Percentiles rank a stretch among this genome's conserved stretches.
Evolutionary conservation across 2,888 invertebrate genomes (phyloP).

Genomic region (Caenorhabditis imperialis): DNA sequence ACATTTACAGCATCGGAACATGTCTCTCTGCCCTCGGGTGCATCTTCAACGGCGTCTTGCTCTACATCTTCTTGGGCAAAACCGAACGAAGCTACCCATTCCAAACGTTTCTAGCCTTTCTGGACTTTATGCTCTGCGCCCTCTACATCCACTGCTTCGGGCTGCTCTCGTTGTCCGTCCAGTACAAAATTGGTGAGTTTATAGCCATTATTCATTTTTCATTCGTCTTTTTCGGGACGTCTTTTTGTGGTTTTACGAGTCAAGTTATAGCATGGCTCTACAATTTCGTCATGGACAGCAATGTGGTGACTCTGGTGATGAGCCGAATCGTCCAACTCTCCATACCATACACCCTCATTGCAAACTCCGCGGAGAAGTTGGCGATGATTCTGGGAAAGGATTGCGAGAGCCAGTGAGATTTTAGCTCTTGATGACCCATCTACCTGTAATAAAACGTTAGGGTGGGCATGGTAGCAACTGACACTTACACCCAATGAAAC

Average conservation of each 20-base stretch:
- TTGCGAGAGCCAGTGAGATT: slow-evolving; percentile 44
- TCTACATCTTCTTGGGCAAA: slow-evolving; percentile 60
- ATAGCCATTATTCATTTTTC: slow-evolving; percentile 8
- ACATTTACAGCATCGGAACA: slow-evolving; percentile 60
- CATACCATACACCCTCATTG: slow-evolving; percentile 70
- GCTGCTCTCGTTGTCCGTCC: slow-evolving; percentile 48
- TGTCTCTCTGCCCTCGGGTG: slow-evolving; percentile 62
- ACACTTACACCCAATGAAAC: slow-evolving; percentile 35
- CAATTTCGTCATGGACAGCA: slow-evolving; percentile 55
- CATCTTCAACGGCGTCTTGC: slow-evolving; percentile 59
- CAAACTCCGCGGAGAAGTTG: slow-evolving; percentile 65
- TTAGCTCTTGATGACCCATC: too few relatives aligned
- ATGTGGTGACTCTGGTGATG: slow-evolving; percentile 52
- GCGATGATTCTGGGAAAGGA: slow-evolving; percentile 44
- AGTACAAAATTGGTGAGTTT: slow-evolving; percentile 46
- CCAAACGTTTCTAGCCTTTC: slow-evolving; percentile 63
- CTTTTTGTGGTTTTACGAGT: neutral
- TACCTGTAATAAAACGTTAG: slow-evolving; percentile 38
- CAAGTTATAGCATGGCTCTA: slow-evolving; percentile 54
- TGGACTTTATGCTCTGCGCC: slow-evolving; percentile 67
- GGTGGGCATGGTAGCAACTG: slow-evolving; percentile 31
- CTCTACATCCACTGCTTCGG: slow-evolving; percentile 63
- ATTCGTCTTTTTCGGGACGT: neutral
- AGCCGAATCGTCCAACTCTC: slow-evolving; percentile 62
- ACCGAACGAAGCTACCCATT: slow-evolving; percentile 51